Base-by-base conservation (phyloP, 1,140 invertebrate species). In the Paraescarpia echinospica region DNA sequence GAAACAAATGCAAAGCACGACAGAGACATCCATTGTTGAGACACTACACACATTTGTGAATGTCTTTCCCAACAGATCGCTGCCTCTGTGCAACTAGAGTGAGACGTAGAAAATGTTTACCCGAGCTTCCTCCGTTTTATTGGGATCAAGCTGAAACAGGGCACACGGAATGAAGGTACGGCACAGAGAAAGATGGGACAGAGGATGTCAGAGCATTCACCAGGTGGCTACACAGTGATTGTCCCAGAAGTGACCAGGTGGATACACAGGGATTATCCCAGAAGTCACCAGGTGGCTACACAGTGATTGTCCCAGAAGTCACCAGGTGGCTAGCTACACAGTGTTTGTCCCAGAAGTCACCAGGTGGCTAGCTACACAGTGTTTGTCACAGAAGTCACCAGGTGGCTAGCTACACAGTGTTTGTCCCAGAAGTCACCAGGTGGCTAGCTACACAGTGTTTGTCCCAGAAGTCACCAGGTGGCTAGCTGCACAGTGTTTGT, bases 81-180 rank as follows among this genome's bases (percentile, higher is more conserved):
- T 77, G 59, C 22, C 59, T 77, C 18, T 77, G 59, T 14, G 59
- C 59, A 77, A 77, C 59, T 77, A 77, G 59, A 77, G 27, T 31
- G 59, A 77, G 59, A 77, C 22, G 59, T 77, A 77, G 59, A 77
- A 77, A 77, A 77, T 77, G 59, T 77, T 77, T 77, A 77, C 59
- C 59, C 59, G 59, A 2, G 59, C 59, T 77, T 77, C 59, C 59
- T 77, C 59, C 22, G 59, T 77, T 77, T 77, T 77, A 77, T 77
- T 77, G 59, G 59, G 59, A 77, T 77, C 59, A 77, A 77, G 59
- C 59, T 77, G 59, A 77, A 77, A 77, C 59, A 77, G 59, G 59
- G 59, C 59, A 77, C 2, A 77, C 59, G 14, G 59, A 77, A 4
- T 77, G 59, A 77, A 77, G 59, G 22, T 77, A 77, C 59, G 22